Conservation (phyloP, 2,113 vertebrate genomes). For the Ptilorrhoa leucosticta region DNA sequence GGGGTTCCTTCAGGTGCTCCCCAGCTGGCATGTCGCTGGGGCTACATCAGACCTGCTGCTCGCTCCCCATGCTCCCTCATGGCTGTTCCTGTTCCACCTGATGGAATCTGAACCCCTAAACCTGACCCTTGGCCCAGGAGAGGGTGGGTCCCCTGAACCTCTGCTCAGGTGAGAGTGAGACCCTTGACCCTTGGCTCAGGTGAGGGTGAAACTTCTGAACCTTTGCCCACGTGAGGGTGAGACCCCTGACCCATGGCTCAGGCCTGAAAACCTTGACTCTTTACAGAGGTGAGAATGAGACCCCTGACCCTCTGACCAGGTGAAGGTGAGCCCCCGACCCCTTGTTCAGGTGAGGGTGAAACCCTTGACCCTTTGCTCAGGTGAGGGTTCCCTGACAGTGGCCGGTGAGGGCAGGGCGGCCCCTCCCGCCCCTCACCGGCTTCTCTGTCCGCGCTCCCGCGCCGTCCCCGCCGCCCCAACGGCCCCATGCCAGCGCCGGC, state of each 20-base stretch:
- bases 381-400: neutral
- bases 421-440: neutral
- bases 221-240: accelerated
- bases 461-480: neutral
- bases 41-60: accelerated
- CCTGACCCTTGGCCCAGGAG: neutral
- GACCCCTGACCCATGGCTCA: too few relatives aligned
- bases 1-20: neutral
- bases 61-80: accelerated
- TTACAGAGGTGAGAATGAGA: neutral
- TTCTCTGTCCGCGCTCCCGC: neutral
- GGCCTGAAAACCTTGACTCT: too few relatives aligned
- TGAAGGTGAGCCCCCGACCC: accelerated
- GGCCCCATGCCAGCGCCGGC: neutral
- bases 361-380: neutral
- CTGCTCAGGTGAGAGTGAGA: accelerated
- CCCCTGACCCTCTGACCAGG: neutral
- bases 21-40: accelerated
- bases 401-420: neutral
- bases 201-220: neutral
- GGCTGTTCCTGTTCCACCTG: neutral
- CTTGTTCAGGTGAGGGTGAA: accelerated
- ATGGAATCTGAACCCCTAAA: neutral
- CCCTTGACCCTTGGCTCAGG: accelerated
- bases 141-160: neutral